Evolutionary conservation across 1,140 invertebrate species (phyloP).

Genomic region (Dendrolimus kikuchii): DNA sequence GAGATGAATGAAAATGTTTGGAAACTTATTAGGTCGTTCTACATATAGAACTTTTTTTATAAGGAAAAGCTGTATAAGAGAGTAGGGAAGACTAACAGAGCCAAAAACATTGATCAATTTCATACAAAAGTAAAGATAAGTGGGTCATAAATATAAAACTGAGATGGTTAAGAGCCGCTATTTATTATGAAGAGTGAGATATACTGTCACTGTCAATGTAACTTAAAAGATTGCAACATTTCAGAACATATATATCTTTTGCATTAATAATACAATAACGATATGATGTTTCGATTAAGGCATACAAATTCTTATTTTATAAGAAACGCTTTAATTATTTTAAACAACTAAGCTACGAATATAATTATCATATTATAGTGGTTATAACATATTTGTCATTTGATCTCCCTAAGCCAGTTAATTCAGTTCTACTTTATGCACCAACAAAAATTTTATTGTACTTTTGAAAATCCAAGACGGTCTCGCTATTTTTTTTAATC

Average conservation of each 20-base stretch:
- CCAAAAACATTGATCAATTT: no score
- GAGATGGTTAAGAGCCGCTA: no score
- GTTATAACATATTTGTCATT: conserved; percentile 15
- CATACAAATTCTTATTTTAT: conserved; percentile 66
- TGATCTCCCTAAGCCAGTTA: conserved; percentile 11
- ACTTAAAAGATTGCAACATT: conserved; percentile 18
- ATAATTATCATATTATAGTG: conserved; percentile 6
- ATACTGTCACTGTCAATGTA: no score
- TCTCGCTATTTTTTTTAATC: no score
- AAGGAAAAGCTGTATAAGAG: no score
- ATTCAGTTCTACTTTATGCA: conserved; percentile 22
- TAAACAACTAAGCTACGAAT: conserved; percentile 30
- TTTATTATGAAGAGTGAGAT: no score
- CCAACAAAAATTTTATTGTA: conserved; percentile 29
- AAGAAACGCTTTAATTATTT: conserved; percentile 39
- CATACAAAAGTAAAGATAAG: no score
- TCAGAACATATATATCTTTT: conserved; percentile 18
- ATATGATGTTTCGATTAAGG: conserved; percentile 66
- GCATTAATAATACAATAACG: conserved; percentile 67
- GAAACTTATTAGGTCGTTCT: no score
- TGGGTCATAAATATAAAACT: no score
- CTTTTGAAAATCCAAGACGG: conserved; percentile 4
- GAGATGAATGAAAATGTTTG: no score
- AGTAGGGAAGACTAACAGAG: no score
- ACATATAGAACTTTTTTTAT: no score